Percentiles rank a stretch among this genome's conserved stretches.
These are phyloP conservation scores for Euzetes globulus DNA, from an alignment of 2,888 invertebrate species.

Conservation along the genomic window DNA sequence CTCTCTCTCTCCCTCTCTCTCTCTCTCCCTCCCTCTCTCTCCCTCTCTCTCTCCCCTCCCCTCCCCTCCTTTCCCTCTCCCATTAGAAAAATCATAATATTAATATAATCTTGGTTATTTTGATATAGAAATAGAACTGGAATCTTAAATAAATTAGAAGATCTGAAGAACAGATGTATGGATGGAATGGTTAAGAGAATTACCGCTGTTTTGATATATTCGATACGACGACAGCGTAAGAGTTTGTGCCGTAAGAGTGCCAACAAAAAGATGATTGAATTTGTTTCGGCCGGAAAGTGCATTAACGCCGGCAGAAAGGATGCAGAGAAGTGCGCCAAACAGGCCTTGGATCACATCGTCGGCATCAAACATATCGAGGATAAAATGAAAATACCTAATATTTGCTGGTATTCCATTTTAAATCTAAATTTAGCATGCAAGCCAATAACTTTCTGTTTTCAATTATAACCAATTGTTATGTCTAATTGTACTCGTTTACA, in stretches of 20 bases:
- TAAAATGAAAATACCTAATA: slow-evolving; percentile 14
- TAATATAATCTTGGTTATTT: no score
- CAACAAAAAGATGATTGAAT: slow-evolving; percentile 5
- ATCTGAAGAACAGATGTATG: slow-evolving; percentile 27
- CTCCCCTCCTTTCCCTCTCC: no score
- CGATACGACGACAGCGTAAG: slow-evolving; percentile 1
- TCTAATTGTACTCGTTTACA: no score
- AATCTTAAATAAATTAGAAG: slow-evolving; percentile 19
- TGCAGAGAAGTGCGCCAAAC: not conserved
- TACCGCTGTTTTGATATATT: slow-evolving; percentile 24
- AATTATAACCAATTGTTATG: no score
- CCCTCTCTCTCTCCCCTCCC: no score
- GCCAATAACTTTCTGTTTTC: no score
- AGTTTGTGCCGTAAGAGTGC: slow-evolving; percentile 13
- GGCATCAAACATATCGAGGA: slow-evolving; percentile 8
- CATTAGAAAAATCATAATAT: no score
- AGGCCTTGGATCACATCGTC: not conserved
- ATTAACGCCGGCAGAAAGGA: not conserved
- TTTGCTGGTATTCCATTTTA: slow-evolving; percentile 26
- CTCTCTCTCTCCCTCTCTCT: no score
- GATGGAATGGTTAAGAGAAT: slow-evolving; percentile 16
- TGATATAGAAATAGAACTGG: not conserved
- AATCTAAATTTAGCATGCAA: no score
- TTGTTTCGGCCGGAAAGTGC: slow-evolving; percentile 12
- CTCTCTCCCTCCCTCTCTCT: no score